phyloP scores from a whole-genome alignment of 2,888 invertebrate species.

The Watsonalla binaria region DNA sequence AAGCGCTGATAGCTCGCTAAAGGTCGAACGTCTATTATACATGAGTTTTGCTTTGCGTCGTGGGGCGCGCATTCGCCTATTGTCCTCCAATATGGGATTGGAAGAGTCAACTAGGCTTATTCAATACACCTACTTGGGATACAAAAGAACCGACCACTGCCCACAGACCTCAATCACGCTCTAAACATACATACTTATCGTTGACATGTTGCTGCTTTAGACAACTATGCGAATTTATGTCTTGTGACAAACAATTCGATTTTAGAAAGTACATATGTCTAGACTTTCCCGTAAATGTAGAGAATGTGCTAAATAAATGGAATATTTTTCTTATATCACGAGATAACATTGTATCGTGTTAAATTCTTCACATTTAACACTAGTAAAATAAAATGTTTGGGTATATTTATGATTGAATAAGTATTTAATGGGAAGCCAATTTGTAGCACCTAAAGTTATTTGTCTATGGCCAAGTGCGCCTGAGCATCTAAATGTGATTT shows the following conservation, averaged over 20 bases:
- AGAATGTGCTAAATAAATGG: no score
- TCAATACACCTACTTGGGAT: conserved; percentile 44
- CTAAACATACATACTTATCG: not conserved
- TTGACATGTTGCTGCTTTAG: no score
- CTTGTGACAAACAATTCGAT: no score
- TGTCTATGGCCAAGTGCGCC: conserved; percentile 12
- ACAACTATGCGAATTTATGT: no score
- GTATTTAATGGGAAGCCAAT: not conserved
- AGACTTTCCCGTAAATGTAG: no score
- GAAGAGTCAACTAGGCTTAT: conserved; percentile 40
- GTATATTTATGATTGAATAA: no score
- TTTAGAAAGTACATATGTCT: no score
- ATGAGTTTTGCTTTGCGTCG: conserved; percentile 20
- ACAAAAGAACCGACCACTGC: conserved; percentile 37
- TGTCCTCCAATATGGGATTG: conserved; percentile 66
- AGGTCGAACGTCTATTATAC: conserved; percentile 18
- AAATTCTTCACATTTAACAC: no score
- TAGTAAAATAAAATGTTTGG: no score
- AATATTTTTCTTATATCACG: no score
- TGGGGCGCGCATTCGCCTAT: conserved; percentile 41
- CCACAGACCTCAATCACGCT: conserved; percentile 9
- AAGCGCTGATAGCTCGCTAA: conserved; percentile 3
- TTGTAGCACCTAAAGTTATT: conserved; percentile 9
- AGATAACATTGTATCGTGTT: no score
- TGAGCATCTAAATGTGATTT: conserved; percentile 61